Evolutionary conservation across 2,797 vertebrate genomes (phyloP), one percentile per base, ranked within the genome.

Genomic region (Cirrhinus mrigala): DNA sequence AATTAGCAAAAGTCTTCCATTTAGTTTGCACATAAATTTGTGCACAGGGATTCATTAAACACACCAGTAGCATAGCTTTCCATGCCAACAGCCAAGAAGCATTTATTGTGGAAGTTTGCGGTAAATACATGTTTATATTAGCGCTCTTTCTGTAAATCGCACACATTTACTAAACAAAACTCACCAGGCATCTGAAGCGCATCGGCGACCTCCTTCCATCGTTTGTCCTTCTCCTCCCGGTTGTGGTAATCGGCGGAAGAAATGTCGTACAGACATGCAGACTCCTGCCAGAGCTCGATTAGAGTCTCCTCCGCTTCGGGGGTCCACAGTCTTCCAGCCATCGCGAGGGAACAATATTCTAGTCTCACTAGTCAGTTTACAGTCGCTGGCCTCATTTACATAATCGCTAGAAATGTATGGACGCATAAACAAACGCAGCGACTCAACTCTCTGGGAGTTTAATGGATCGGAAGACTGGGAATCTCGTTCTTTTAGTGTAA

Each of bases 221-320:
- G 75, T 1, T 33, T 54, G 52, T 77, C 75, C 54, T 77, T 77
- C 75, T 77, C 75, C 14, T 77, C 75, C 14, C 75, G 75, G 14
- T 77, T 77, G 75, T 77, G 75, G 27, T 77, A 77, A 16, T 77
- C 75, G 33, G 75, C 22, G 54, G 33, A 37, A 1, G 75, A 77
- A 1, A 77, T 56, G 4, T 77, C 75, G 33, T 77, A 77, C 29
- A 77, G 75, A 40, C 75, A 77, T 5, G 52, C 75, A 24, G 75
- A 77, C 75, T 77, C 20, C 54, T 77, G 75, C 75, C 75, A 77
- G 12, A 77, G 75, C 75, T 77, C 52, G 20, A 77, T 58, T 5
- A 77, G 54, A 0, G 33, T 40, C 52, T 58, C 52, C 54, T 77
- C 75, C 12, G 75, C 75, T 10, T 77, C 52, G 6, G 52, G 75